These are phyloP conservation scores for Gila robusta DNA, from an alignment of 2,797 vertebrate genomes.

Conservation along the genomic window DNA sequence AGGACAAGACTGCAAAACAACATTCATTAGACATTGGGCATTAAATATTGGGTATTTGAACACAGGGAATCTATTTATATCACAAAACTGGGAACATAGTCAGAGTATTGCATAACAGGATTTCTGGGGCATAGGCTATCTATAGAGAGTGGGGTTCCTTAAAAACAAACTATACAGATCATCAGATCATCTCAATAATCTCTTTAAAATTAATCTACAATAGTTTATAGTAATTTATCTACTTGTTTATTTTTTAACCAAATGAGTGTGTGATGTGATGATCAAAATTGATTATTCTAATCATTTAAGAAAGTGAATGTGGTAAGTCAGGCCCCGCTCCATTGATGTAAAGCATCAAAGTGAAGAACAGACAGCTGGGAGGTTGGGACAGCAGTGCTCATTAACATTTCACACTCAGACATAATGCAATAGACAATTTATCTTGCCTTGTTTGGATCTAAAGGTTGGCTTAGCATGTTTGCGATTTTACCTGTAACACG, in stretches of 20 bases:
- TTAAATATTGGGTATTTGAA: slow-evolving; percentile 25
- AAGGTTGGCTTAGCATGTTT: slow-evolving; percentile 44
- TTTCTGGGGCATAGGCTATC: slow-evolving; percentile 11
- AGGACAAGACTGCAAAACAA: slow-evolving; percentile 1
- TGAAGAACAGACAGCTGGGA: slow-evolving; percentile 50
- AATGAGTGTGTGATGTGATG: neutral
- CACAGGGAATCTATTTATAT: slow-evolving; percentile 23
- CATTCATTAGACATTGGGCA: neutral
- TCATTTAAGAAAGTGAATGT: slow-evolving; percentile 47
- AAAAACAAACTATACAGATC: neutral
- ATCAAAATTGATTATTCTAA: slow-evolving; percentile 44
- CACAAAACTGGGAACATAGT: slow-evolving; percentile 8
- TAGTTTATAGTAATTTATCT: neutral
- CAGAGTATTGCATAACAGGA: slow-evolving; percentile 11
- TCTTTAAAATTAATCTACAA: neutral
- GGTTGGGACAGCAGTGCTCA: slow-evolving; percentile 53
- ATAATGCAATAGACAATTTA: slow-evolving; percentile 55
- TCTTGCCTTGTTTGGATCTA: slow-evolving; percentile 44
- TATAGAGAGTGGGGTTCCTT: slow-evolving; percentile 17
- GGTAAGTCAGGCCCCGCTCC: slow-evolving; percentile 27
- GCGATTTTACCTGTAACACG: slow-evolving; percentile 89
- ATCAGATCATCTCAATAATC: neutral
- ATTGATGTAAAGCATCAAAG: slow-evolving; percentile 59
- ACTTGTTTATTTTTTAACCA: neutral
- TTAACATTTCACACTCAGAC: slow-evolving; percentile 58